phyloP scores from a whole-genome alignment of 2,113 vertebrate species.

The Sphyrna mokarran region DNA sequence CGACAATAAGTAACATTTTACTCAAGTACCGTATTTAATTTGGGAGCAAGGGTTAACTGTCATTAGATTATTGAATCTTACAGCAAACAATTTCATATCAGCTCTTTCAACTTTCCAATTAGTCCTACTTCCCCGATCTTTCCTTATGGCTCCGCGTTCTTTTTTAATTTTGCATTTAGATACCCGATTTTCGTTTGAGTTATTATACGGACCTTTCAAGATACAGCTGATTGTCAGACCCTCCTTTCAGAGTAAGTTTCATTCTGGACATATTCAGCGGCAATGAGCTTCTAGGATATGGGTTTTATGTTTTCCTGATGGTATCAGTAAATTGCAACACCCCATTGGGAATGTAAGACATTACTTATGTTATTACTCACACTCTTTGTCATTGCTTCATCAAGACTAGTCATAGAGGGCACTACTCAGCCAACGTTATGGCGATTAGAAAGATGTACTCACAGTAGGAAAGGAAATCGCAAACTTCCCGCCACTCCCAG shows the following conservation, averaged over 20 bases:
- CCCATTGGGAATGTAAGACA: background rate
- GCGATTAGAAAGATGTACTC: background rate
- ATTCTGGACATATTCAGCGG: background rate
- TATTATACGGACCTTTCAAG: background rate
- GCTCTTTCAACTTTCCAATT: background rate
- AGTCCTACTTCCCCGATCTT: background rate
- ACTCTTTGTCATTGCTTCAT: background rate
- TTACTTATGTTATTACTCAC: conserved; percentile 23
- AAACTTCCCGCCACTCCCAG: background rate
- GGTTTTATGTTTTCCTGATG: conserved; percentile 3
- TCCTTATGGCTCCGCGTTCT: background rate
- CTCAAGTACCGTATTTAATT: background rate
- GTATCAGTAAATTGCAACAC: conserved; percentile 26
- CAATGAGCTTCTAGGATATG: background rate
- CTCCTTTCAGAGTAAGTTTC: background rate
- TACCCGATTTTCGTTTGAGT: background rate
- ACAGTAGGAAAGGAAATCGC: background rate
- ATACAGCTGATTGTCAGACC: background rate
- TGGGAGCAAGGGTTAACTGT: background rate
- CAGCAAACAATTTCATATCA: background rate
- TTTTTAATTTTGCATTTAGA: background rate
- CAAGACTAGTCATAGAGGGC: conserved; percentile 13
- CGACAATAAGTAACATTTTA: background rate
- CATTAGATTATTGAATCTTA: background rate
- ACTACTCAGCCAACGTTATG: background rate